Evolutionary conservation across 2,888 invertebrate genomes (phyloP), one percentile per base, ranked within the genome.

Genomic region (Apomyelois bistriatella): DNA sequence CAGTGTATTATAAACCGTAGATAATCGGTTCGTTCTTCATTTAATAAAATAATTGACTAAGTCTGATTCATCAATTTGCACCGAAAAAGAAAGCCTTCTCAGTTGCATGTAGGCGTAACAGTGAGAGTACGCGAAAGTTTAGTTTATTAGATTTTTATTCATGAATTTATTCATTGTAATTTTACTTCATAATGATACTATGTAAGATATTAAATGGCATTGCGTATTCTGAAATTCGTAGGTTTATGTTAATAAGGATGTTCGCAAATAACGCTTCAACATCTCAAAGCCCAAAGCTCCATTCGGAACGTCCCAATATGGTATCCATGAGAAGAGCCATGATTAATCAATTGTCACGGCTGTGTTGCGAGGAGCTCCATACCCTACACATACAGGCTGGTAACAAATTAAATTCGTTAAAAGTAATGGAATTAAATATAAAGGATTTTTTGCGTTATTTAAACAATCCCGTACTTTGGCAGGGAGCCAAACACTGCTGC

Each of bases 241-340:
- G 8, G 8, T 17, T 41, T 41, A 17, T 62, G 71, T 80, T 84
- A 83, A 85, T 76, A 83, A 59, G 72, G 5, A 22, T 22, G 22
- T 22, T 22, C 22, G 2, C 22, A 22, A 22, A 32, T 32, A 32
- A 32, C 32, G 28, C 28, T 7, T 28, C 28, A 28, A n/a, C 2
- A 28, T n/a, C n/a, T n/a, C n/a, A n/a, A n/a, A n/a, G n/a, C n/a
- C n/a, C n/a, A n/a, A n/a, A n/a, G n/a, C n/a, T 65, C 62, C 69
- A 64, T 62, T 60, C 60, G 15, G 32, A 46, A 15, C 59, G 48
- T 54, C 68, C 70, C 36, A 61, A 68, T 71, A 70, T 59, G 68
- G 68, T 58, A 66, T 62, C 60, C 55, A 63, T 65, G 61, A 60
- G 60, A 32, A 54, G 60, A 58, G 60, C 64, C 61, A 36, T 59